These are phyloP conservation scores for Lutjanus erythropterus DNA, from an alignment of 2,113 vertebrate genomes.

Conservation along the genomic window DNA sequence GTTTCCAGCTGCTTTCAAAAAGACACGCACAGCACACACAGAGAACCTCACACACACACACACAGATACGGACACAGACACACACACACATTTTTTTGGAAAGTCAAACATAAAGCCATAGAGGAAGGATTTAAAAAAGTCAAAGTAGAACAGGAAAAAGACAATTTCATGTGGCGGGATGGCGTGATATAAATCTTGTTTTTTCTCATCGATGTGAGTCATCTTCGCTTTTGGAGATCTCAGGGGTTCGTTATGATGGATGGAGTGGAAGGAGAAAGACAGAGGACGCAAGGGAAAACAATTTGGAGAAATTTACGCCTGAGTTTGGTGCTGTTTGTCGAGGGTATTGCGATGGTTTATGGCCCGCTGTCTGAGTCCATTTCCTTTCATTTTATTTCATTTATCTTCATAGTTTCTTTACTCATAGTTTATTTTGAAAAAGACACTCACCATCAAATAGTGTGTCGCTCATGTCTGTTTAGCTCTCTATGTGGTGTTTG, in stretches of 20 bases:
- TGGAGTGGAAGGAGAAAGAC: slow-evolving; percentile 30
- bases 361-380: slow-evolving; percentile 67
- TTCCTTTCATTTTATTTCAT: slow-evolving; percentile 68
- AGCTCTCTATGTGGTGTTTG: slow-evolving; percentile 44
- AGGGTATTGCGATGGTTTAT: slow-evolving; percentile 71
- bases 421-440: slow-evolving; percentile 54
- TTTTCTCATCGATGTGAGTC: slow-evolving; percentile 45
- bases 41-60: slow-evolving; percentile 25
- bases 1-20: slow-evolving; percentile 80
- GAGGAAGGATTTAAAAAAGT: slow-evolving; percentile 20
- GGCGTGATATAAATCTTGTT: slow-evolving; percentile 44
- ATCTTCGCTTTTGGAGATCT: slow-evolving; percentile 53
- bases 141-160: slow-evolving; percentile 39
- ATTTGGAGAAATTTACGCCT: slow-evolving; percentile 73
- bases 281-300: slow-evolving; percentile 59
- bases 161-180: slow-evolving; percentile 32
- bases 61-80: neutral
- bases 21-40: slow-evolving; percentile 34
- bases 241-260: slow-evolving; percentile 50
- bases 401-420: slow-evolving; percentile 45
- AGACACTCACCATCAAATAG: slow-evolving; percentile 38
- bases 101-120: slow-evolving; percentile 23
- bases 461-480: slow-evolving; percentile 37
- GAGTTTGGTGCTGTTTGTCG: slow-evolving; percentile 63
- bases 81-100: slow-evolving; percentile 35